Evolutionary conservation across 2,113 vertebrate genomes (phyloP), one percentile per base, ranked within the genome.

Genomic region (Elachura formosa): DNA sequence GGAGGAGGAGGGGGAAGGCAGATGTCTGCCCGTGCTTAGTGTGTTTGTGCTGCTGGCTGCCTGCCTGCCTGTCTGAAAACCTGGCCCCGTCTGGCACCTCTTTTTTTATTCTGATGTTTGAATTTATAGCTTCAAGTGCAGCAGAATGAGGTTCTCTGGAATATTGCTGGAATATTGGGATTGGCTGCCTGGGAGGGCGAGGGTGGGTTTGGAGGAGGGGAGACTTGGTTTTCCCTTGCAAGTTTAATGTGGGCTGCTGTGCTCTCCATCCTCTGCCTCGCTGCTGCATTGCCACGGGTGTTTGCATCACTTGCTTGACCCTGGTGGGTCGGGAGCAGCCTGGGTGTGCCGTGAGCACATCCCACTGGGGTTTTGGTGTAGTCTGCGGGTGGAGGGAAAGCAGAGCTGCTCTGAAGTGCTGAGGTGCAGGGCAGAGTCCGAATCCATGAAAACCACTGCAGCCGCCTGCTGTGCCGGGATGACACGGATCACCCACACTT

Each of bases 31-130:
- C 54, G 21, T 31, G 64, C 84, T n/a, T 45, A 3, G 33, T 12
- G 22, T 48, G 67, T 46, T 2, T 38, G 49, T 33, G 4, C 46
- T 59, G 34, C 87, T 93, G 91, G 54, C 91, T 82, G 85, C 4
- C 83, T 72, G 90, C 86, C 82, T 45, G 59, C 74, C 76, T 63
- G 84, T 43, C 84, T 90, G 86, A 40, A 73, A 82, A 85, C 52
- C 85, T 82, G 85, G 43, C 75, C 69, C 74, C 4, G 85, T 87
- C 94, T 93, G 96, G 85, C 82, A 54, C 82, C 49, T 67, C 23
- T 63, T 31, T 43, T 71, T 45, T 49, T 69, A 66, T 69, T 74
- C 73, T 58, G 64, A 36, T 59, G 22, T 90, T 92, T 72, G 82
- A 92, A 82, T 94, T 63, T 43, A 12, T 59, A 41, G 76, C 62